phyloP scores from a whole-genome alignment of 2,797 vertebrate species.

The Microctenopoma steveboyesi region DNA sequence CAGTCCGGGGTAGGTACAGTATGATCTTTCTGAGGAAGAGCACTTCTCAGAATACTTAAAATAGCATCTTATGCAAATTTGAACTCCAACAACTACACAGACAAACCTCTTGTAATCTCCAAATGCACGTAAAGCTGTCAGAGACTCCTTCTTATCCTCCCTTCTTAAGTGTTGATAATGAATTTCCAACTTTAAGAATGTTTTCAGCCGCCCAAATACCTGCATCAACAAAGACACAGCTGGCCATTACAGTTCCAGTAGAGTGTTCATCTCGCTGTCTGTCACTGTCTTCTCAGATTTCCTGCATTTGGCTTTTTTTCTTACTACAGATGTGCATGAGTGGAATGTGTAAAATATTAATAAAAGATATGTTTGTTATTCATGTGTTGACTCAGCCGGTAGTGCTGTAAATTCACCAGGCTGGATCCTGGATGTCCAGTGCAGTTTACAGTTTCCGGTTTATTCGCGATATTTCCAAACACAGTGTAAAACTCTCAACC shows the following conservation, averaged over 20 bases:
- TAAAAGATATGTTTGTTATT: conserved; percentile 27
- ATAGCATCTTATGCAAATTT: conserved; percentile 13
- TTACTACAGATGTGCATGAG: background rate
- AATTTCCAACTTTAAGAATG: background rate
- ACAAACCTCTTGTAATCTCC: conserved; percentile 10
- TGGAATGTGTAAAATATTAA: conserved; percentile 10
- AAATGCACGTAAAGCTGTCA: conserved; percentile 9
- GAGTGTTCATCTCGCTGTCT: background rate
- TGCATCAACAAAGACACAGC: conserved; percentile 8
- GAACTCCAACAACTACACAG: conserved; percentile 6
- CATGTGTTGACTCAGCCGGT: conserved; percentile 3
- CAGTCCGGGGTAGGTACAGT: background rate
- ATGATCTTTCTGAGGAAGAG: background rate
- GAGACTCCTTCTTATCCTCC: background rate
- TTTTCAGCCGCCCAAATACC: conserved; percentile 4
- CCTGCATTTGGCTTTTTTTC: background rate
- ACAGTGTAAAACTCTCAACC: no score
- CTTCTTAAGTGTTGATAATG: conserved; percentile 2
- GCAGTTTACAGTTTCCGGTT: background rate
- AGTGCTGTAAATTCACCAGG: conserved; percentile 14
- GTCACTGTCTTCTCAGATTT: background rate
- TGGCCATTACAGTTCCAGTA: background rate
- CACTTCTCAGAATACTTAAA: background rate
- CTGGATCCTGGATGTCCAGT: conserved; percentile 3
- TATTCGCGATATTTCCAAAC: background rate